Evolutionary conservation across 1,140 invertebrate genomes (phyloP), one percentile per base, ranked within the genome.

Genomic region (Phenacoccus solenopsis): DNA sequence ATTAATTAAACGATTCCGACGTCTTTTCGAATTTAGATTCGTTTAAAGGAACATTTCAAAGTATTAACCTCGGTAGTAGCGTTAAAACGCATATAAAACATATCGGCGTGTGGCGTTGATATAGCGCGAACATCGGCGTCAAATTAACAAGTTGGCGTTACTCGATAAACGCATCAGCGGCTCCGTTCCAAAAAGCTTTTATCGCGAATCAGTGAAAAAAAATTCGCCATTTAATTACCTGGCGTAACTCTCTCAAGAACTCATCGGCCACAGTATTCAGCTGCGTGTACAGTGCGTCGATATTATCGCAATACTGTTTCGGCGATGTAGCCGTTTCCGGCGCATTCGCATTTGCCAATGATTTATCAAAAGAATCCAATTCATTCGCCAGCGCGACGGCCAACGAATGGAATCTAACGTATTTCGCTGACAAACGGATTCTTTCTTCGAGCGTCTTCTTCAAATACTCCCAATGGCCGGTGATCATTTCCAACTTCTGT

Each of bases 401-500:
- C 1, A 28, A n/a, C 0, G 30, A n/a, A 22, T 49, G 28, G 35
- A 71, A 71, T 28, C 64, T 69, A 0, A 68, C 28, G 16, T 59
- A 71, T n/a, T 69, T 20, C 12, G 35, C 56, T 1, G 71, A 57
- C 25, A 69, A 69, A 9, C 59, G 28, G 22, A 71, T 69, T 21
- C 68, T 64, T 68, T 68, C 59, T 7, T 68, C 67, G 2, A 71
- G n/a, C 21, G 24, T 67, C 2, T 68, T 69, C 13, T 71, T 68
- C 30, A 71, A 69, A 67, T 71, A 71, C 0, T 57, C 35, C 67
- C 35, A 71, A 68, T 72, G 72, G 13, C 68, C 64, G 30, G 30
- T 71, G 20, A 73, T 68, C 10, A 16, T 27, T 64, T 64, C 25
- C 21, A 64, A 27, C 59, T 64, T 64, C 9, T 64, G 21, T 24